phyloP scores from a whole-genome alignment of 2,888 invertebrate genomes.

The Trachelus tabidus region DNA sequence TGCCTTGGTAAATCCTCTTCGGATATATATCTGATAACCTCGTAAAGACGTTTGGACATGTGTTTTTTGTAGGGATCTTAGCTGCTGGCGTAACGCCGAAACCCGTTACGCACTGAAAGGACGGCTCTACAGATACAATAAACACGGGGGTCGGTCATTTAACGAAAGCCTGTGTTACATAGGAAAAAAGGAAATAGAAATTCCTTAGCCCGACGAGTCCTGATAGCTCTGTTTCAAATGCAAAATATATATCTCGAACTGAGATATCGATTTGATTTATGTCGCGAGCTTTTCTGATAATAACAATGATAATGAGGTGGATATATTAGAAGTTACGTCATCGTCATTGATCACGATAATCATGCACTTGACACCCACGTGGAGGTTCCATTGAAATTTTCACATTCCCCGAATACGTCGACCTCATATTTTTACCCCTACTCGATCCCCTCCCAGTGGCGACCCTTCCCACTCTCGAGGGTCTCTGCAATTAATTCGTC shows the following conservation, averaged over 20 bases:
- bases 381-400: neutral
- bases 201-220: neutral
- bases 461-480: neutral
- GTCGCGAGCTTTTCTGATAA: neutral
- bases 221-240: neutral
- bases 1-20: neutral
- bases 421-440: neutral
- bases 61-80: neutral
- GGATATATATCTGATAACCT: neutral
- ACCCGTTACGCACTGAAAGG: neutral
- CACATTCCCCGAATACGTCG: neutral
- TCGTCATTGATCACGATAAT: neutral
- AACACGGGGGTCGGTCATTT: neutral
- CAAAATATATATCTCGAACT: neutral
- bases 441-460: neutral
- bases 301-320: neutral
- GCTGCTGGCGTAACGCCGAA: neutral
- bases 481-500: conserved; percentile 39
- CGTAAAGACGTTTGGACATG: neutral
- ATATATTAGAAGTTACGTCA: neutral
- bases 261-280: neutral
- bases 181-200: neutral
- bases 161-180: neutral
- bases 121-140: neutral
- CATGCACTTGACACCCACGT: neutral